Evolutionary conservation across 1,140 invertebrate species (phyloP).

Genomic region (Zaprionus africanus): DNA sequence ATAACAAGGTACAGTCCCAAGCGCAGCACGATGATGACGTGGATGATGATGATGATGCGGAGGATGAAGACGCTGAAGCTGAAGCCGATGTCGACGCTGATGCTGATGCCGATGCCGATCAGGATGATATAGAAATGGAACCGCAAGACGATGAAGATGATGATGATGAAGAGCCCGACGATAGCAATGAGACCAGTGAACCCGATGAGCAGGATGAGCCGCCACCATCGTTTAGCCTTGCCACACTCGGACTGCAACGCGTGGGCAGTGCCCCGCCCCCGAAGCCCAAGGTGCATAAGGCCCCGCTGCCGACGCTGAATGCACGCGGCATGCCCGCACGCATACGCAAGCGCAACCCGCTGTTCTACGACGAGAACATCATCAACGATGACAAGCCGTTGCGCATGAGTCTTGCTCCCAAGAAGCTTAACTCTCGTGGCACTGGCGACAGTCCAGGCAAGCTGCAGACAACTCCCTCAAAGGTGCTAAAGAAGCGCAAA

Average conservation of each 20-base stretch:
- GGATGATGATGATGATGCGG: constrained; percentile 24
- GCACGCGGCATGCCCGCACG: constrained; percentile 94
- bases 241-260: constrained; percentile 90
- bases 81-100: neutral
- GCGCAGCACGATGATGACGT: constrained; percentile 32
- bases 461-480: constrained; percentile 84
- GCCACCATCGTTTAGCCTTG: constrained; percentile 89
- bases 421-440: constrained; percentile 74
- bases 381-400: constrained; percentile 91
- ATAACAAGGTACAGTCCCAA: neutral
- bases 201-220: constrained; percentile 87
- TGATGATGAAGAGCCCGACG: constrained; percentile 67
- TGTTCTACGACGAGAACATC: constrained; percentile 96
- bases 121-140: constrained; percentile 31
- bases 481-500: constrained; percentile 85
- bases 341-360: constrained; percentile 94
- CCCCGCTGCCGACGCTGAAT: constrained; percentile 91
- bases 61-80: constrained; percentile 22
- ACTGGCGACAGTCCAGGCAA: constrained; percentile 79
- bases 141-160: constrained; percentile 48
- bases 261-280: constrained; percentile 90
- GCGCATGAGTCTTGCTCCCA: constrained; percentile 85
- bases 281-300: constrained; percentile 87
- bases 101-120: constrained; percentile 31
- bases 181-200: constrained; percentile 61